phyloP scores from a whole-genome alignment of 2,888 invertebrate genomes.

The Silvanus unidentatus region DNA sequence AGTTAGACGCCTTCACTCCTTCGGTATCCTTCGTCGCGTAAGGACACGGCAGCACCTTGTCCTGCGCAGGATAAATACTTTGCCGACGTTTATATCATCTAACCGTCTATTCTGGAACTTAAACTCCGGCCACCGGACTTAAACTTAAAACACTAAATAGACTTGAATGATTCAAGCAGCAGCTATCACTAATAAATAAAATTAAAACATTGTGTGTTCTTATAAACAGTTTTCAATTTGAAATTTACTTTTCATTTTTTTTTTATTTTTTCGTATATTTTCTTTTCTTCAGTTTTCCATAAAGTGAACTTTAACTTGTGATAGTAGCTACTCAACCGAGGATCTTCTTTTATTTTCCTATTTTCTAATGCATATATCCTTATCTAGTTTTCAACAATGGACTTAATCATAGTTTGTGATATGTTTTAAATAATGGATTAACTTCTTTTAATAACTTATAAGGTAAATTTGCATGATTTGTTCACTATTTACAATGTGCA shows the following conservation, averaged over 20 bases:
- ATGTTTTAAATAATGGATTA: slow-evolving; percentile 22
- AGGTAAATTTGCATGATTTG: slow-evolving; percentile 15
- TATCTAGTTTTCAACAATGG: slow-evolving; percentile 8
- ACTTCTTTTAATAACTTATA: slow-evolving; percentile 15
- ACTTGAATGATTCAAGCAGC: too few relatives aligned
- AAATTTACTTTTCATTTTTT: too few relatives aligned
- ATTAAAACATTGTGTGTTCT: too few relatives aligned
- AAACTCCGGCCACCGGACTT: slow-evolving; percentile 17
- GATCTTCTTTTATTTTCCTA: too few relatives aligned
- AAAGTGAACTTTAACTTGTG: too few relatives aligned
- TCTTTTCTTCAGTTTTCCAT: too few relatives aligned
- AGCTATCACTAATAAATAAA: too few relatives aligned
- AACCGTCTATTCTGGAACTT: slow-evolving; percentile 20
- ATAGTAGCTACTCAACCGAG: too few relatives aligned
- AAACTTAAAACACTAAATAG: too few relatives aligned
- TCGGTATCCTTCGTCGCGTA: slow-evolving; percentile 45
- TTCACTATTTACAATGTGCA: slow-evolving; percentile 6
- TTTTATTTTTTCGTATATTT: too few relatives aligned
- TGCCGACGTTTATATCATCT: slow-evolving; percentile 21
- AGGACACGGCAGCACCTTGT: slow-evolving; percentile 37
- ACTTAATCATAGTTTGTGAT: slow-evolving; percentile 20
- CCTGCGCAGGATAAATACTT: slow-evolving; percentile 22
- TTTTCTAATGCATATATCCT: not conserved
- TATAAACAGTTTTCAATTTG: too few relatives aligned
- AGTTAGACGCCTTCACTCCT: slow-evolving; percentile 46